Conservation (phyloP, 2,888 invertebrate species). For the Chorisops tibialis region DNA sequence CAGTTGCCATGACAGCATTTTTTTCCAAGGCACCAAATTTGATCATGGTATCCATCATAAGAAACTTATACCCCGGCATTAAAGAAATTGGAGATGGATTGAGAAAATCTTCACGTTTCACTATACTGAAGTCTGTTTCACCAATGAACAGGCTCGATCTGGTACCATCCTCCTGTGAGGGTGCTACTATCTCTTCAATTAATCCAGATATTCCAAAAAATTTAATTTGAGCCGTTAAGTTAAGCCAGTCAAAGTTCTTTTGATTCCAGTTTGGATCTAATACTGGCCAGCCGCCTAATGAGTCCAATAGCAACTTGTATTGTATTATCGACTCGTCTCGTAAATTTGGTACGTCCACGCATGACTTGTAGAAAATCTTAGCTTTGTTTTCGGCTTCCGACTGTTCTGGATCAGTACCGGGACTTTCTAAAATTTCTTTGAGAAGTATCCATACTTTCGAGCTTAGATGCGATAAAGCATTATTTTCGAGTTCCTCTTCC, state of each 20-base stretch:
- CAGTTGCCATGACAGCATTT: constrained; percentile 32
- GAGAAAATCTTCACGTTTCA: constrained; percentile 67
- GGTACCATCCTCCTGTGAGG: constrained; percentile 83
- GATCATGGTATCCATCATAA: constrained; percentile 64
- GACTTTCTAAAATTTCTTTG: constrained; percentile 60
- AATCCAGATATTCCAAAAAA: constrained; percentile 76
- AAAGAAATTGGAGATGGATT: constrained; percentile 61
- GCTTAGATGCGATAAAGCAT: constrained; percentile 64
- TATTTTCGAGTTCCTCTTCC: constrained; percentile 76
- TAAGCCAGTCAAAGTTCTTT: constrained; percentile 62
- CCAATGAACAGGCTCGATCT: constrained; percentile 81
- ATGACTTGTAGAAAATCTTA: constrained; percentile 73
- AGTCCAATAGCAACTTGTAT: constrained; percentile 60
- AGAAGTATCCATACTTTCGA: constrained; percentile 70
- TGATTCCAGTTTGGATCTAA: constrained; percentile 61
- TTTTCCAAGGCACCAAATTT: constrained; percentile 63
- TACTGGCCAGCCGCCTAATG: constrained; percentile 83
- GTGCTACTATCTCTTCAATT: constrained; percentile 77
- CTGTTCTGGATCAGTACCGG: constrained; percentile 53
- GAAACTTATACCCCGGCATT: constrained; percentile 69
- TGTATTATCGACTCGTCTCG: constrained; percentile 65
- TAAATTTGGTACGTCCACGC: constrained; percentile 73
- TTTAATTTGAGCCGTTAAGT: constrained; percentile 65
- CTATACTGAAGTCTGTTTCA: constrained; percentile 71
- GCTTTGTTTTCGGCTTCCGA: constrained; percentile 68